Conservation (phyloP, 2,113 vertebrate species). For the Spea multiplicata region DNA sequence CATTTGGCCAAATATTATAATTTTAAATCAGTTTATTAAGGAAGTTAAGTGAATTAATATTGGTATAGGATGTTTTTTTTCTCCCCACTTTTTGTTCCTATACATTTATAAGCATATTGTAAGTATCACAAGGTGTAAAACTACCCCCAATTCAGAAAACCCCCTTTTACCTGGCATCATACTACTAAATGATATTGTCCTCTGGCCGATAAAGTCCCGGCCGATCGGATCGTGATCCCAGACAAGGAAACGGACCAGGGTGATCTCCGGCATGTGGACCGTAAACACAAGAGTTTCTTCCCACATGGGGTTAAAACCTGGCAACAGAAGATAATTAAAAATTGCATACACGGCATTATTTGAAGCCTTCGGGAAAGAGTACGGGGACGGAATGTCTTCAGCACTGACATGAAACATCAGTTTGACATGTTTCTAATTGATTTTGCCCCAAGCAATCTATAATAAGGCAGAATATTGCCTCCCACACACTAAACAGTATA, state of each 20-base stretch:
- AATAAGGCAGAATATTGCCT: background rate
- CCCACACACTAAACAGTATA: too few species aligned
- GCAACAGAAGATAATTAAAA: slow-evolving; percentile 1
- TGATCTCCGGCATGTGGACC: slow-evolving; percentile 87
- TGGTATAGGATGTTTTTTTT: background rate
- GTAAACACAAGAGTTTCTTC: slow-evolving; percentile 94
- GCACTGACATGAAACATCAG: background rate
- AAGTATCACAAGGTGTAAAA: too few species aligned
- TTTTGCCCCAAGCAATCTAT: background rate
- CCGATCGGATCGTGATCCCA: slow-evolving; percentile 98
- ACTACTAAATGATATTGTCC: slow-evolving; percentile 90
- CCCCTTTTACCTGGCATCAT: slow-evolving; percentile 85
- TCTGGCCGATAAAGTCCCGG: slow-evolving; percentile 94
- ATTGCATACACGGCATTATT: background rate
- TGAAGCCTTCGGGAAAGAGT: background rate
- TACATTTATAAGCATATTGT: too few species aligned
- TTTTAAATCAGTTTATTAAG: too few species aligned
- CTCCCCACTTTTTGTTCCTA: too few species aligned
- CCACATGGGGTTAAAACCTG: slow-evolving; percentile 98
- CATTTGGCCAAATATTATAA: too few species aligned
- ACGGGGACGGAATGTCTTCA: background rate
- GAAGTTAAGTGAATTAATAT: too few species aligned
- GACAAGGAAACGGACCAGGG: slow-evolving; percentile 89
- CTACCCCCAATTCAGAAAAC: too few species aligned
- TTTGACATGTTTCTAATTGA: background rate